Evolutionary conservation across 2,797 vertebrate species (phyloP).

Genomic region (Ptychobarbus kaznakovi): DNA sequence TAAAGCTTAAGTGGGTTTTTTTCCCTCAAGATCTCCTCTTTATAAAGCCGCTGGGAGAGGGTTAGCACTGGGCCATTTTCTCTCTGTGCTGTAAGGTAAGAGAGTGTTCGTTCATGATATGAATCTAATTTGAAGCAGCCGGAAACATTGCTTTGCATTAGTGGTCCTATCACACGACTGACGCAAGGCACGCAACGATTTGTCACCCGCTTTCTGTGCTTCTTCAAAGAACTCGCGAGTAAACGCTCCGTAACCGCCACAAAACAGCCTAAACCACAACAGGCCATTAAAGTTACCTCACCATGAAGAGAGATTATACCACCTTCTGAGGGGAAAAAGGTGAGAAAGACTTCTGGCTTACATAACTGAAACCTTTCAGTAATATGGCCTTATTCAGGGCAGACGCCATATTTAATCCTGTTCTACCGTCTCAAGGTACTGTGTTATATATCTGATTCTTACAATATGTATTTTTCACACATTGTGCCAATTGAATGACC

Average conservation of each 20-base stretch:
- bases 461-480: not conserved
- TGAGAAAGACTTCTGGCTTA: constrained; percentile 14
- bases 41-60: constrained; percentile 60
- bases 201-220: constrained; percentile 76
- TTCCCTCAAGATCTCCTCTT: constrained; percentile 40
- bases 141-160: constrained; percentile 77
- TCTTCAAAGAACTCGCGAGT: constrained; percentile 74
- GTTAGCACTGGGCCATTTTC: constrained; percentile 61
- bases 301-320: constrained; percentile 69
- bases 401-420: constrained; percentile 2
- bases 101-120: constrained; percentile 70
- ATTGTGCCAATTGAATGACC: not conserved
- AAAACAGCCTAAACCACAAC: constrained; percentile 73
- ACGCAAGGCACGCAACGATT: constrained; percentile 74
- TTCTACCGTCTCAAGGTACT: not conserved
- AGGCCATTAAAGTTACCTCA: constrained; percentile 68
- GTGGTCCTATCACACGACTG: constrained; percentile 71
- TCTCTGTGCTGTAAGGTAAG: constrained; percentile 54
- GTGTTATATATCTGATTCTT: not conserved
- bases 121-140: constrained; percentile 78
- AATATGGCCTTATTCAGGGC: not conserved
- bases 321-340: not conserved
- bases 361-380: constrained; percentile 27
- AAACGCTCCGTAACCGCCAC: constrained; percentile 74
- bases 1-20: constrained; percentile 32